Evolutionary conservation across 1,140 invertebrate genomes (phyloP).

Genomic region (Physella acuta): DNA sequence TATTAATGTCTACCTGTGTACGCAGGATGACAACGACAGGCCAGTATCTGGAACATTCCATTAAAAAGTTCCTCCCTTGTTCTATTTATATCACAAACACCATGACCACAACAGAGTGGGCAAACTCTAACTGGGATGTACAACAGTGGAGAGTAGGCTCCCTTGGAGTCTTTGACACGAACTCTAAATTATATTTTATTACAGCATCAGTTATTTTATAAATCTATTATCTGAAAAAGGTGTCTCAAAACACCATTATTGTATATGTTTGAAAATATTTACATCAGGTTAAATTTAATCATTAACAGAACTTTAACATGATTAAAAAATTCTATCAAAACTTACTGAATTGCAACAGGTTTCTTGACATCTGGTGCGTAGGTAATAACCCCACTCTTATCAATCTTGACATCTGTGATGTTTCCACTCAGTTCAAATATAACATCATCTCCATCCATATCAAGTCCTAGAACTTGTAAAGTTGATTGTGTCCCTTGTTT

Average conservation of each 20-base stretch:
- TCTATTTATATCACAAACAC: conserved; percentile 23
- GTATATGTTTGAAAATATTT: background rate
- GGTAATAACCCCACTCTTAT: background rate
- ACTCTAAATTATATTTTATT: conserved; percentile 16
- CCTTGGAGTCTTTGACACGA: conserved; percentile 13
- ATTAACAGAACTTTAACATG: background rate
- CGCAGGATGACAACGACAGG: conserved; percentile 25
- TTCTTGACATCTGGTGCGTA: background rate
- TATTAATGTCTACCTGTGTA: conserved; percentile 9
- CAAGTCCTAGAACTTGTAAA: conserved; percentile 2
- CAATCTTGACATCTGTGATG: background rate
- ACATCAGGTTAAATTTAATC: background rate
- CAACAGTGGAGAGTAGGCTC: conserved; percentile 18
- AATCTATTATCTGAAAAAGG: too few relatives aligned
- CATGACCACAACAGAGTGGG: conserved; percentile 25
- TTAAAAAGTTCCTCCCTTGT: background rate
- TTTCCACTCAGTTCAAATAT: background rate
- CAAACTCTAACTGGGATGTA: conserved; percentile 22
- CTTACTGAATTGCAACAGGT: background rate
- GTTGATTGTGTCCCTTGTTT: background rate
- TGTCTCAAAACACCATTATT: background rate
- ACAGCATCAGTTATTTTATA: background rate
- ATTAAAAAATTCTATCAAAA: background rate
- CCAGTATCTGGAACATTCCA: conserved; percentile 5
- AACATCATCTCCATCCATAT: background rate